Conservation (phyloP, 2,888 invertebrate genomes). For the Monochamus alternatus region DNA sequence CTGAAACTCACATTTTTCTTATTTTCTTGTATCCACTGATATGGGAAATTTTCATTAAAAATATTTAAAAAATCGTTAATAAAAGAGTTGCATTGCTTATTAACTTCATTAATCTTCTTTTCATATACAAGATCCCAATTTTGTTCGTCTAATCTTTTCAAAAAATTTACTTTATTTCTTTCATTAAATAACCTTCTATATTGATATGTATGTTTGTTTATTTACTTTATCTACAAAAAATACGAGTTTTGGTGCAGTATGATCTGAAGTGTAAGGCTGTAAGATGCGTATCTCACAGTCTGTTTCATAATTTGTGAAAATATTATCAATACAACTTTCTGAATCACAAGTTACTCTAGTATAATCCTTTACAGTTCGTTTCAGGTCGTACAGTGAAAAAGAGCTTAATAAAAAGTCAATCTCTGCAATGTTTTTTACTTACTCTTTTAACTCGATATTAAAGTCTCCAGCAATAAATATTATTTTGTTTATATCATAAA, state of each 20-base stretch:
- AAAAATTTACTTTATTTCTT: neutral
- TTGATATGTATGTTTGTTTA: too few species aligned
- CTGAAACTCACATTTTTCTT: too few species aligned
- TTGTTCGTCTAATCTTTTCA: neutral
- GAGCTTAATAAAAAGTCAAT: too few species aligned
- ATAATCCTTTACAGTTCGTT: neutral
- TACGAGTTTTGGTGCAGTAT: neutral
- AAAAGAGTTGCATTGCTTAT: neutral
- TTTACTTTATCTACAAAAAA: neutral
- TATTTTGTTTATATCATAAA: neutral
- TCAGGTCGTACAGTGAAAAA: neutral
- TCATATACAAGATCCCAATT: neutral
- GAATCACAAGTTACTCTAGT: neutral
- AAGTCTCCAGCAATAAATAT: too few species aligned
- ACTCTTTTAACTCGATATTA: too few species aligned
- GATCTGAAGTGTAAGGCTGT: neutral
- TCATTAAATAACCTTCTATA: too few species aligned
- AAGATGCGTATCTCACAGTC: too few species aligned
- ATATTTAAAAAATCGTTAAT: neutral
- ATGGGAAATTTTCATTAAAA: neutral
- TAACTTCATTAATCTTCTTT: neutral
- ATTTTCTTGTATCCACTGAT: too few species aligned
- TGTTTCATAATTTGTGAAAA: neutral
- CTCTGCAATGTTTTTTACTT: too few species aligned
- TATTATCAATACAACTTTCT: conserved; percentile 8